A percentile compares a stretch with the other conserved stretches of the same genome.
phyloP scores from a whole-genome alignment of 2,797 vertebrate species.

The Amniataba percoides region DNA sequence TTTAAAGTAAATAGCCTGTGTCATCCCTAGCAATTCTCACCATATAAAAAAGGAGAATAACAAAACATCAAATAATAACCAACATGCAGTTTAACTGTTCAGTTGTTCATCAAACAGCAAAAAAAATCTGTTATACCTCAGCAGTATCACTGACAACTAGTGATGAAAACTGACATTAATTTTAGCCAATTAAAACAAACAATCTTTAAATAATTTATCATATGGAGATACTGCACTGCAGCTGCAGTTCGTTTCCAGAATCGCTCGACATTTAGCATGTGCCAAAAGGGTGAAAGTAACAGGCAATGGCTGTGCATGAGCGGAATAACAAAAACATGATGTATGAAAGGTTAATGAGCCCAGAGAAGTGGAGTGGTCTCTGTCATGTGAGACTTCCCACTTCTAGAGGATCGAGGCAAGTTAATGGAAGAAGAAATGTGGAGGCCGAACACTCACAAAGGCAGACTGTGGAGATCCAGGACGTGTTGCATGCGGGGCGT shows the following conservation, averaged over 20 bases:
- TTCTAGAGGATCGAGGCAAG: slow-evolving; percentile 40
- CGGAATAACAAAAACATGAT: slow-evolving; percentile 60
- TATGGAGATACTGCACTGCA: slow-evolving; percentile 1
- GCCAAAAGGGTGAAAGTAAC: slow-evolving; percentile 48
- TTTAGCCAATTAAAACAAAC: slow-evolving; percentile 24
- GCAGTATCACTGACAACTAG: slow-evolving; percentile 1
- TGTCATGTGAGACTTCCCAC: slow-evolving; percentile 62
- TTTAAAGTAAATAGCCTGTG: slow-evolving; percentile 5
- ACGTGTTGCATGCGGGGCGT: slow-evolving; percentile 10
- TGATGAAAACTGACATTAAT: slow-evolving; percentile 1
- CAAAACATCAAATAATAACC: slow-evolving; percentile 2
- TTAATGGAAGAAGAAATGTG: slow-evolving; percentile 24
- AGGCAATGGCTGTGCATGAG: slow-evolving; percentile 58
- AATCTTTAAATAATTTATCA: slow-evolving; percentile 19
- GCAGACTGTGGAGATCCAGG: slow-evolving; percentile 25
- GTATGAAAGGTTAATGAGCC: slow-evolving; percentile 78
- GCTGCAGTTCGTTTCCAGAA: slow-evolving; percentile 26
- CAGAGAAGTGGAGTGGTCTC: slow-evolving; percentile 57
- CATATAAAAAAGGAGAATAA: background rate
- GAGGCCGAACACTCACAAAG: slow-evolving; percentile 28
- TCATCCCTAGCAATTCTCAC: background rate
- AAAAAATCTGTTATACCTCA: background rate
- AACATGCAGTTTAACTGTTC: background rate
- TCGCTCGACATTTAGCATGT: slow-evolving; percentile 52
- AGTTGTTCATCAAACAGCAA: slow-evolving; percentile 10